Evolutionary conservation across 1,140 invertebrate species (phyloP).

Genomic region (Zaprionus inermis): DNA sequence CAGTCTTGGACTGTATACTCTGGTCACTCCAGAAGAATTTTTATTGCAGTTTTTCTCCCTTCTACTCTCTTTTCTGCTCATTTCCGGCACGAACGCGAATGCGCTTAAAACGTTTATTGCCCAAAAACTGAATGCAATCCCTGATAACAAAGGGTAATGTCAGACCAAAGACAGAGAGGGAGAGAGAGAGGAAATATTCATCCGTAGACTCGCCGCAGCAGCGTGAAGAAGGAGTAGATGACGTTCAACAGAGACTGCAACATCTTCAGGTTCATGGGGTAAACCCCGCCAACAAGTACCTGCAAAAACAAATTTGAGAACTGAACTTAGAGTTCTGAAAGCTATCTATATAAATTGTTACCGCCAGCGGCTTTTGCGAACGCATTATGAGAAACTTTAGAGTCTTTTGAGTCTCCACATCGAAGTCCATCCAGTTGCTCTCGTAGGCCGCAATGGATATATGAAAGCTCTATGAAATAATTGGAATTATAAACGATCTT

Average conservation of each 20-base stretch:
- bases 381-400: conserved; percentile 73
- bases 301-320: conserved; percentile 21
- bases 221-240: conserved; percentile 74
- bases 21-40: conserved; percentile 41
- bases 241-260: conserved; percentile 67
- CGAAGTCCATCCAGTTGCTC: conserved; percentile 72
- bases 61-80: neutral
- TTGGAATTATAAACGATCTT: neutral
- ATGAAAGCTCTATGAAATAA: conserved; percentile 56
- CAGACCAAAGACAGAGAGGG: neutral
- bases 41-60: conserved; percentile 66
- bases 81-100: conserved; percentile 40
- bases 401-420: conserved; percentile 67
- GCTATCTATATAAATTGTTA: conserved; percentile 1
- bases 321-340: too few relatives aligned
- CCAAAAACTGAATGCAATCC: conserved; percentile 65
- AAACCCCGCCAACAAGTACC: conserved; percentile 41
- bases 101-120: conserved; percentile 45
- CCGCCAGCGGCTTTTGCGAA: conserved; percentile 70
- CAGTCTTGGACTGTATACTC: conserved; percentile 33
- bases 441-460: conserved; percentile 75
- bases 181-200: neutral
- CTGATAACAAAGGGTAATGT: conserved; percentile 16
- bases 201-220: conserved; percentile 12
- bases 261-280: conserved; percentile 71